Conservation (phyloP, 2,797 vertebrate species). For the Cossypha caffra region DNA sequence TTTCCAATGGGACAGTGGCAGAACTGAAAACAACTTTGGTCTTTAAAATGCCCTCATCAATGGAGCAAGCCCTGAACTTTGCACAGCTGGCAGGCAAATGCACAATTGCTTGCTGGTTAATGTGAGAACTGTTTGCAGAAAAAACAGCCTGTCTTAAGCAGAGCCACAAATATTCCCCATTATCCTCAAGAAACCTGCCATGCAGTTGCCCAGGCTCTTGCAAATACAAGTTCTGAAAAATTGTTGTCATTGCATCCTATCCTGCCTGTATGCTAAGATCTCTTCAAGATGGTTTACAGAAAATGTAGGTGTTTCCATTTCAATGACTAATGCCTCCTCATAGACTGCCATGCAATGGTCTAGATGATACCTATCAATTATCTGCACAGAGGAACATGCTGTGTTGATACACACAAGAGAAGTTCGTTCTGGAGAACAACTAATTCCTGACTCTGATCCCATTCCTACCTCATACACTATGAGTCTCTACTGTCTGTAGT, state of each 20-base stretch:
- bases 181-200: not conserved
- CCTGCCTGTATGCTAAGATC: not conserved
- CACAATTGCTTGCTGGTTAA: not conserved
- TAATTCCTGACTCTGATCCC: not conserved
- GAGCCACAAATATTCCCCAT: not conserved
- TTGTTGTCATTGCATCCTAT: not conserved
- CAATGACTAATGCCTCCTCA: not conserved
- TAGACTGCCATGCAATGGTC: not conserved
- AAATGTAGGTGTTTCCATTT: not conserved
- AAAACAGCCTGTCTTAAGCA: rapidly evolving
- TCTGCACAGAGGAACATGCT: not conserved
- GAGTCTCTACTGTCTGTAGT: not conserved
- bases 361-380: not conserved
- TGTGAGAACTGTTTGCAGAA: not conserved
- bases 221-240: not conserved
- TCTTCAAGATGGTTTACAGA: not conserved
- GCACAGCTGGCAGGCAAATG: not conserved
- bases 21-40: not conserved
- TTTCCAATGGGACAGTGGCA: not conserved
- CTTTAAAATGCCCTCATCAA: not conserved
- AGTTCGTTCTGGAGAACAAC: not conserved
- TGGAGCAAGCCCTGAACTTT: not conserved
- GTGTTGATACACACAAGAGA: not conserved
- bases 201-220: not conserved
- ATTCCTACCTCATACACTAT: not conserved